phyloP scores from a whole-genome alignment of 2,888 invertebrate genomes.

The Heliconius erato region DNA sequence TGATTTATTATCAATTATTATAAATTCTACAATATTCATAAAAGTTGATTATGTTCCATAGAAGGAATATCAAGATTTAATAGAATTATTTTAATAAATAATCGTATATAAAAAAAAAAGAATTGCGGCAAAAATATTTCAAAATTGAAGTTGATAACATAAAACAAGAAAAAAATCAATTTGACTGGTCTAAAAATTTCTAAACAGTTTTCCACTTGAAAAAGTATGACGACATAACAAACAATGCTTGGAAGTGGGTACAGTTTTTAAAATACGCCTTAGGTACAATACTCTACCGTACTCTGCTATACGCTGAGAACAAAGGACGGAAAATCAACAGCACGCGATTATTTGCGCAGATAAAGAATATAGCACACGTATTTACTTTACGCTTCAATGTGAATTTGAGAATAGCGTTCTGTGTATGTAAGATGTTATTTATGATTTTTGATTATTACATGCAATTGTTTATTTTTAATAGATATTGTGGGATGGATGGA shows the following conservation, averaged over 20 bases:
- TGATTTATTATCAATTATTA: too few species aligned
- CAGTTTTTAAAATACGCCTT: constrained; percentile 31
- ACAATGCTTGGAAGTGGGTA: constrained; percentile 25
- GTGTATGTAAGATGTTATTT: background rate
- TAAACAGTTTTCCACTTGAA: background rate
- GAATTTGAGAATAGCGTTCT: constrained; percentile 8
- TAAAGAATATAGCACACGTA: constrained; percentile 32
- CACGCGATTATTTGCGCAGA: constrained; percentile 33
- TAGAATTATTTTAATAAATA: too few species aligned
- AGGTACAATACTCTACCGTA: constrained; percentile 30
- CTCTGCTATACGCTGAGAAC: constrained; percentile 17
- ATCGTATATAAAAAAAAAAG: too few species aligned
- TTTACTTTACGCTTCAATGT: constrained; percentile 20
- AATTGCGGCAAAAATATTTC: too few species aligned
- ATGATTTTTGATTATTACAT: background rate
- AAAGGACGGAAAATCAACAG: constrained; percentile 32
- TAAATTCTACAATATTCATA: too few species aligned
- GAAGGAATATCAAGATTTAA: too few species aligned
- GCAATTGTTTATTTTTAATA: background rate
- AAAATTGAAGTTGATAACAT: too few species aligned
- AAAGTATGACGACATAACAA: constrained; percentile 4
- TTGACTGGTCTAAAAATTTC: background rate
- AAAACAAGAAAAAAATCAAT: background rate
- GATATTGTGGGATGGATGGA: background rate
- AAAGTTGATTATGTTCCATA: too few species aligned